Base-by-base conservation (phyloP, 2,797 vertebrate species). In the Chaunax sp. region DNA sequence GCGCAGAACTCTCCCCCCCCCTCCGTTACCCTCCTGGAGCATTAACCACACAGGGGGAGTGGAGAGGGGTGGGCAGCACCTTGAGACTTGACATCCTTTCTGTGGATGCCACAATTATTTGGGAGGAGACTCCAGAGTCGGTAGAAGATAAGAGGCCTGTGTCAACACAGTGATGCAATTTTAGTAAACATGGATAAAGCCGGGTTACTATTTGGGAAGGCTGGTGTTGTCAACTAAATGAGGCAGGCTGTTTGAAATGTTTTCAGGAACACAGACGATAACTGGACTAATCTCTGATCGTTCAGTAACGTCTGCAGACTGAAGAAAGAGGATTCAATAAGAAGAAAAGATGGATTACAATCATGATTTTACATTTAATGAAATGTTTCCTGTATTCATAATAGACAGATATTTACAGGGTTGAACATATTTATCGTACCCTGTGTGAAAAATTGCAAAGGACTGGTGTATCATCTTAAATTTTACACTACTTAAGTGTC, bases 121-220 rank as follows among this genome's bases (percentile, higher is more conserved):
- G 89, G 91, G 90, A 93, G 90, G 83, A 90, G 91, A 90, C 87
- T 63, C 84, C 79, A 88, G 85, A 89, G 87, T 78, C 85, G 80
- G 87, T 83, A 78, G 87, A 85, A 89, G 86, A 87, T 87, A 54
- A 57, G 52, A 63, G 77, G 86, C 82, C 80, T 84, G 35, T 92
- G 90, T 93, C 91, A 93, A 93, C 91, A 93, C 63, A 89, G 91
- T 94, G 92, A 94, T 91, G 93, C 92, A 94, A 93, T 92, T 89
- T 89, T 63, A 80, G 88, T 85, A 91, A 94, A 93, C 92, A 91
- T 1, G 82, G 71, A 78, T 82, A 80, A 82, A 88, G 87, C 72
- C 46, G 68, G 81, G 86, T 82, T 79, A 84, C 84, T 90, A 83
- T 87, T 84, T 82, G 78, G 82, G 86, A 82, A 81, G 87, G 81